Percentiles rank a stretch among this genome's conserved stretches.
Conservation (phyloP, 2,888 invertebrate species). For the Macrophya annulata region DNA sequence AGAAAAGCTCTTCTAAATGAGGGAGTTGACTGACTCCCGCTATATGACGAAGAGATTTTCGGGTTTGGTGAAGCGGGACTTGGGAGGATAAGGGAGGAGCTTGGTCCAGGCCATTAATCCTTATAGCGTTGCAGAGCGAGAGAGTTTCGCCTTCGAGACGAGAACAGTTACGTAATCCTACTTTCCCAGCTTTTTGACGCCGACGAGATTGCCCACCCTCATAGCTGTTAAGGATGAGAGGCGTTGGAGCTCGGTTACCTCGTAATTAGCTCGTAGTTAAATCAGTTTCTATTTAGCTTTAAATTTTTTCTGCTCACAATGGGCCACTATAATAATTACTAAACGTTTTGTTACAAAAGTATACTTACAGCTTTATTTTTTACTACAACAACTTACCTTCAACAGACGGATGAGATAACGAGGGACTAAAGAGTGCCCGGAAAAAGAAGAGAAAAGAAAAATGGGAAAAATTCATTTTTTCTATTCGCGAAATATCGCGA, state of each 20-base stretch:
- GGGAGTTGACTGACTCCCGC: background rate
- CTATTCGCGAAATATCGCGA: background rate
- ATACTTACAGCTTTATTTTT: background rate
- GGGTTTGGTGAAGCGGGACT: background rate
- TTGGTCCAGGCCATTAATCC: constrained; percentile 52
- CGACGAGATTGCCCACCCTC: constrained; percentile 35
- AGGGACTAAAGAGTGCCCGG: background rate
- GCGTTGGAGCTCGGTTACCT: constrained; percentile 13
- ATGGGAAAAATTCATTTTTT: background rate
- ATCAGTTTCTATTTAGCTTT: constrained; percentile 43
- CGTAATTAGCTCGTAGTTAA: constrained; percentile 37
- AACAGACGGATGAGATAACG: background rate
- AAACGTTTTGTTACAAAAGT: background rate
- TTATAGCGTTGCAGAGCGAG: constrained; percentile 41
- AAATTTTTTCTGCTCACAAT: background rate
- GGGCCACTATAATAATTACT: background rate
- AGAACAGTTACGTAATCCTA: constrained; percentile 49
- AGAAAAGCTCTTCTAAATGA: constrained; percentile 18
- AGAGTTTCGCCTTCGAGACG: constrained; percentile 40
- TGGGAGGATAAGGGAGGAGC: background rate
- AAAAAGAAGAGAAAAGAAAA: background rate
- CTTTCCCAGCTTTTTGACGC: constrained; percentile 49
- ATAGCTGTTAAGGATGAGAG: background rate
- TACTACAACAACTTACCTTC: background rate
- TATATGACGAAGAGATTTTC: constrained; percentile 39